A percentile compares a stretch with the other conserved stretches of the same genome.
These are phyloP conservation scores for Eupithecia exiguata DNA, from an alignment of 2,888 invertebrate genomes.

Conservation along the genomic window DNA sequence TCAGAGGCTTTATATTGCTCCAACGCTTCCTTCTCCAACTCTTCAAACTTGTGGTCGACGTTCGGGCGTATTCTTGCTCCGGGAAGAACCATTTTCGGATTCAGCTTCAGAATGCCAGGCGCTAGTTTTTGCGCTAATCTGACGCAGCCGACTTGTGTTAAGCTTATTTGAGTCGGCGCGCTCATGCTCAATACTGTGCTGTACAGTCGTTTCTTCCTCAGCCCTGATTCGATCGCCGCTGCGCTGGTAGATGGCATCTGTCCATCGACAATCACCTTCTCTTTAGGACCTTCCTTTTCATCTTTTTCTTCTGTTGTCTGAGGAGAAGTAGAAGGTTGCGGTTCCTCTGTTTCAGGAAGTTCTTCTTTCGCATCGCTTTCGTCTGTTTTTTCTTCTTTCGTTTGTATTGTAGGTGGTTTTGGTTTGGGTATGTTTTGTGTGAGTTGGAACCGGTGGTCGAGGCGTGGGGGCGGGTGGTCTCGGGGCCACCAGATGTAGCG, in stretches of 20 bases:
- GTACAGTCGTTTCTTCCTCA: slow-evolving; percentile 78
- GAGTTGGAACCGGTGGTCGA: slow-evolving; percentile 61
- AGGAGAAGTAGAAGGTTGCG: slow-evolving; percentile 45
- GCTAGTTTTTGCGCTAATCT: slow-evolving; percentile 71
- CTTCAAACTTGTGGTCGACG: slow-evolving; percentile 78
- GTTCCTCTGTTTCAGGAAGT: slow-evolving; percentile 39
- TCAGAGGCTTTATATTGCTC: slow-evolving; percentile 85
- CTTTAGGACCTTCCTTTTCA: slow-evolving; percentile 51
- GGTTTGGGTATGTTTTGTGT: slow-evolving; percentile 49
- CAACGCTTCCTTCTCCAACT: slow-evolving; percentile 84
- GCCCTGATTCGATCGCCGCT: slow-evolving; percentile 61
- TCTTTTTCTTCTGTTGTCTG: slow-evolving; percentile 41
- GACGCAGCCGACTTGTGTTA: slow-evolving; percentile 63
- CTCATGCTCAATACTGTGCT: slow-evolving; percentile 82
- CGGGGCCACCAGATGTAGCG: slow-evolving; percentile 73
- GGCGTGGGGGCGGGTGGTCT: slow-evolving; percentile 63
- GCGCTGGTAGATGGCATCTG: slow-evolving; percentile 70
- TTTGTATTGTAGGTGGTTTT: slow-evolving; percentile 44
- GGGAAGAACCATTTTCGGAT: slow-evolving; percentile 71
- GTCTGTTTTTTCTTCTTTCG: slow-evolving; percentile 44
- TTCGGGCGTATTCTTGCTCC: slow-evolving; percentile 63
- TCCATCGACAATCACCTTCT: slow-evolving; percentile 58
- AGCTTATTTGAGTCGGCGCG: slow-evolving; percentile 65
- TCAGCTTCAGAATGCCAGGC: slow-evolving; percentile 73
- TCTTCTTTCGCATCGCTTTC: slow-evolving; percentile 48